A percentile compares a stretch with the other conserved stretches of the same genome.
Evolutionary conservation across 1,140 invertebrate genomes (phyloP).

Genomic region (Drosophila pruinosa): DNA sequence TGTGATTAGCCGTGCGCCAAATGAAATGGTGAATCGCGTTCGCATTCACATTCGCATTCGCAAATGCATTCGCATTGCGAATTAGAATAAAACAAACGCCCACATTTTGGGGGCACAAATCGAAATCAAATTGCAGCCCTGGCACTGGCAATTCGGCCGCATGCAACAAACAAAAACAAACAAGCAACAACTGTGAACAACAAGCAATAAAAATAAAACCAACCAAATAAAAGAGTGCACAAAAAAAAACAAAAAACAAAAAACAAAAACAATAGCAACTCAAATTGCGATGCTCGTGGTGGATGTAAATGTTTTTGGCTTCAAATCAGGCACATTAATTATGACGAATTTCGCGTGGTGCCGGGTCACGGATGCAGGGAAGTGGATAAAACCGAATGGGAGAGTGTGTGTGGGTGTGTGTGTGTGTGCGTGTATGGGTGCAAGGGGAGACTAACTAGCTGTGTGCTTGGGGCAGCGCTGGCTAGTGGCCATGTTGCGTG

Average conservation of each 20-base stretch:
- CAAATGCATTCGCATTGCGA: constrained; percentile 41
- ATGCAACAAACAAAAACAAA: constrained; percentile 9
- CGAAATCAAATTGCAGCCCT: constrained; percentile 59
- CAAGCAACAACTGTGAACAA: not conserved
- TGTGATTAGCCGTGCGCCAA: constrained; percentile 28
- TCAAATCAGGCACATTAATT: constrained; percentile 77
- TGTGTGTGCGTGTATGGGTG: not conserved
- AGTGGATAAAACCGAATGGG: not conserved
- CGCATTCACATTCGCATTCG: constrained; percentile 16
- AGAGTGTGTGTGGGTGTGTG: not conserved
- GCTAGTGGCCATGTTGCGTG: constrained; percentile 46
- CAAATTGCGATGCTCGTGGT: constrained; percentile 18
- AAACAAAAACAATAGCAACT: constrained; percentile 14
- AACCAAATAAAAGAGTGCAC: not conserved
- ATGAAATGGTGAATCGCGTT: not conserved
- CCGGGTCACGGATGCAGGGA: not conserved
- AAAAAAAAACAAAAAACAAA: constrained; percentile 1
- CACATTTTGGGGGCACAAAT: constrained; percentile 44
- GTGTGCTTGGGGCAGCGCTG: not conserved
- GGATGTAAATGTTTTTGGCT: constrained; percentile 33
- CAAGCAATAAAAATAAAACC: constrained; percentile 1
- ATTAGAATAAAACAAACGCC: constrained; percentile 61
- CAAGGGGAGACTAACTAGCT: too few relatives aligned
- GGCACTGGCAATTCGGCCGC: not conserved
- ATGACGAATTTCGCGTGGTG: constrained; percentile 53